A percentile compares a stretch with the other conserved stretches of the same genome.
phyloP scores from a whole-genome alignment of 1,140 invertebrate species.

The Listronotus oregonensis region DNA sequence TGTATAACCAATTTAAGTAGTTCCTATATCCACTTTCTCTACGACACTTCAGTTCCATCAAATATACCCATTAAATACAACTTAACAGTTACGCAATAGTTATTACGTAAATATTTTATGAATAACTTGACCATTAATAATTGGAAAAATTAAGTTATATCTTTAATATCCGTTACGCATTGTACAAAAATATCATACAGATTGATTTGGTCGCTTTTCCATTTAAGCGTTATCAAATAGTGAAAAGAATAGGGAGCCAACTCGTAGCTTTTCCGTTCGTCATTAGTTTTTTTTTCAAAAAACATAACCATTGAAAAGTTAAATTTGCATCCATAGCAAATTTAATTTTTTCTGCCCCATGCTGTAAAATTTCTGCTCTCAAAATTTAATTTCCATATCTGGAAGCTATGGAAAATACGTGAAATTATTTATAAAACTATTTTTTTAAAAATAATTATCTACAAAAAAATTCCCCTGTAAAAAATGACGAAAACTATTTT shows the following conservation, averaged over 20 bases:
- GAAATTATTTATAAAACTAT: too few species aligned
- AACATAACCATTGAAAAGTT: too few species aligned
- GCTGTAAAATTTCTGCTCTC: too few species aligned
- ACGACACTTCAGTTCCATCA: neutral
- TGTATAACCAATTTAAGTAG: too few species aligned
- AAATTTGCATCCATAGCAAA: too few species aligned
- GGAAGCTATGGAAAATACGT: too few species aligned
- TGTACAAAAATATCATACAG: slow-evolving; percentile 8
- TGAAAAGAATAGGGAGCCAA: slow-evolving; percentile 12
- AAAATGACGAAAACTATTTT: too few species aligned
- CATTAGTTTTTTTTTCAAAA: slow-evolving; percentile 3
- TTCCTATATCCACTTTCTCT: slow-evolving; percentile 1
- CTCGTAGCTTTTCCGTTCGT: slow-evolving; percentile 1
- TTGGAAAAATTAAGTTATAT: neutral
- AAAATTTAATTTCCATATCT: too few species aligned
- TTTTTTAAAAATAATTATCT: too few species aligned
- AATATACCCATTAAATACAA: slow-evolving; percentile 6
- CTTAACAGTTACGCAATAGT: neutral
- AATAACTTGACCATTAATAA: slow-evolving; percentile 5
- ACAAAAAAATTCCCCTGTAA: too few species aligned
- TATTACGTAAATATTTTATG: slow-evolving; percentile 1
- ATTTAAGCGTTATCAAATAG: slow-evolving; percentile 3
- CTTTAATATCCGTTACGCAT: slow-evolving; percentile 1
- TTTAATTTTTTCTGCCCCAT: too few species aligned
- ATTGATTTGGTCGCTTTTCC: slow-evolving; percentile 7